Evolutionary conservation across 2,888 invertebrate genomes (phyloP), one percentile per base, ranked within the genome.

Genomic region (Ectobius pallidus): DNA sequence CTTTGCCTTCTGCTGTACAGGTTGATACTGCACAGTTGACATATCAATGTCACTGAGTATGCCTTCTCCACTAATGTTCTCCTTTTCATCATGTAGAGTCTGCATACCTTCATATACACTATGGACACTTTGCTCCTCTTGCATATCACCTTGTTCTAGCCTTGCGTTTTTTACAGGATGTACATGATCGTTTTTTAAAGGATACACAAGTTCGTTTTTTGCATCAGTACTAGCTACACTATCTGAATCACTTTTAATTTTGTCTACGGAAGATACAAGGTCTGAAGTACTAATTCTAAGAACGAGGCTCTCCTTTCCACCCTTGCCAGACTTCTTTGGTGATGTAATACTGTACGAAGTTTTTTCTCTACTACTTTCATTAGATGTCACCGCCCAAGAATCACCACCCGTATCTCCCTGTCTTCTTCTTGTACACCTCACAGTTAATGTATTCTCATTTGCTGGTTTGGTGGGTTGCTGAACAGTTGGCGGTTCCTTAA

Each of bases 401-500:
- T 65, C 65, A 25, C 9, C 27, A 27, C 30, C 27, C 14, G 22
- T 18, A 14, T 55, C 63, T 3, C 22, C 46, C 3, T 52, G 49
- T 42, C 49, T 55, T 39, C 58, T 55, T 16, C 69, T 72, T 34
- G 69, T 65, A 58, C 58, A 63, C 18, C 71, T 65, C 18, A 70
- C 25, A 27, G 20, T 62, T 14, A 71, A 14, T 22, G 49, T 46
- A 55, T 65, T 71, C 39, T 71, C 70, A 70, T 30, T 70, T 22
- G 30, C 4, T 9, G 69, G 16, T 39, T 70, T 71, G 16, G 18
- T 1, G 25, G 39, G 49, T 55, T 44, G 25, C 22, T 58, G 58
- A 55, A 58, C 55, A 58, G 42, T 71, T 7, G 49, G 18, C 9
- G 58, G 16, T 61, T 74, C 76, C 44, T 77, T 76, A 6, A 78